A percentile compares a stretch with the other conserved stretches of the same genome.
phyloP scores from a whole-genome alignment of 1,140 invertebrate genomes.

The Adelges cooleyi region DNA sequence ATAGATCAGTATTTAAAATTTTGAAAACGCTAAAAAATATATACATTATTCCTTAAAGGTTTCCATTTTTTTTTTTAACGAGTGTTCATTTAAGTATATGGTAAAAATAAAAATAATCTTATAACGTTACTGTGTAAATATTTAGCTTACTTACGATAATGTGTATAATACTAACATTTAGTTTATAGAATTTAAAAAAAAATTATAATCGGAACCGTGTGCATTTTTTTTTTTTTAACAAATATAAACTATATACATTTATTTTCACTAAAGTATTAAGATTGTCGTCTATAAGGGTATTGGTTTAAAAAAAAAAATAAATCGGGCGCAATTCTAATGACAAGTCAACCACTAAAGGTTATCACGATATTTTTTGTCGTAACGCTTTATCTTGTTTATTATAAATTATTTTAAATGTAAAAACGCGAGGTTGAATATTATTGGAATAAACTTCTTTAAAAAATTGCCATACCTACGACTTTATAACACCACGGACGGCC shows the following conservation, averaged over 20 bases:
- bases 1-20: constrained; percentile 21
- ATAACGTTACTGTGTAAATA: constrained; percentile 22
- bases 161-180: constrained; percentile 27
- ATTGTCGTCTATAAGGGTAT: constrained; percentile 9
- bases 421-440: no score
- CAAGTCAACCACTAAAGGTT: not conserved
- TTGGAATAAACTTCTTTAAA: constrained; percentile 1
- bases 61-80: constrained; percentile 12
- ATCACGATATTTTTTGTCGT: not conserved
- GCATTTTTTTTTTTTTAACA: constrained; percentile 22
- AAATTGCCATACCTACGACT: not conserved
- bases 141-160: constrained; percentile 16
- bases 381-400: no score
- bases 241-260: constrained; percentile 11
- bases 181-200: constrained; percentile 6
- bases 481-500: constrained; percentile 27
- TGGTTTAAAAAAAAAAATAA: constrained; percentile 14
- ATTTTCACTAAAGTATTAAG: constrained; percentile 9
- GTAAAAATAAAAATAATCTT: constrained; percentile 18
- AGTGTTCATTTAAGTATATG: constrained; percentile 24
- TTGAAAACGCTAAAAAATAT: constrained; percentile 1
- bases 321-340: not conserved
- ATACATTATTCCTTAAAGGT: constrained; percentile 18
- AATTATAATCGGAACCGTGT: constrained; percentile 21
- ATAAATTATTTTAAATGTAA: no score